Evolutionary conservation across 2,888 invertebrate species (phyloP).

Genomic region (Parapristionchus giblindavisi): DNA sequence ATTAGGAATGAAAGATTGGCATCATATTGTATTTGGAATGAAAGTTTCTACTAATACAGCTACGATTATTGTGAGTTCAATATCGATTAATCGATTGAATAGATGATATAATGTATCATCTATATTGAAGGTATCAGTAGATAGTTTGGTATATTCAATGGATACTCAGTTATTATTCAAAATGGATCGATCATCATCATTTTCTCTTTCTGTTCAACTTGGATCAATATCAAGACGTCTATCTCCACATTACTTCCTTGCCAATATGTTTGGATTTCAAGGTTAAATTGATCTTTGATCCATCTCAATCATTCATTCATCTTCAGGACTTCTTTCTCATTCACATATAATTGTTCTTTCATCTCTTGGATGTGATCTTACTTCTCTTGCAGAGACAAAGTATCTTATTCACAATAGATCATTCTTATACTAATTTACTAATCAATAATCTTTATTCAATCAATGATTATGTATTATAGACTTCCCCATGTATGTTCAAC

Average conservation of each 20-base stretch:
- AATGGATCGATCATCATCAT: conserved; percentile 27
- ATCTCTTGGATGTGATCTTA: conserved; percentile 49
- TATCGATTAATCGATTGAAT: no score
- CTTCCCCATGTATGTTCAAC: conserved; percentile 24
- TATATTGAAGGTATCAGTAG: conserved; percentile 18
- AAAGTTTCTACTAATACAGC: conserved; percentile 3
- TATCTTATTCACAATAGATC: neutral
- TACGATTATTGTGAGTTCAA: neutral
- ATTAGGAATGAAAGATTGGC: conserved; percentile 13
- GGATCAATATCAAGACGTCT: conserved; percentile 38
- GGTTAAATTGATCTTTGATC: conserved; percentile 35
- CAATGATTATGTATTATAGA: neutral
- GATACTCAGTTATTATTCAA: conserved; percentile 40
- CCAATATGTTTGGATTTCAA: conserved; percentile 45
- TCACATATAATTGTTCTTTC: conserved; percentile 46
- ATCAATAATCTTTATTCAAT: conserved; percentile 4
- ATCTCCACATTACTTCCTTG: conserved; percentile 39
- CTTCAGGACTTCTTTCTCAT: conserved; percentile 48
- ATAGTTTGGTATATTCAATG: conserved; percentile 1
- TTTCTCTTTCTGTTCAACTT: conserved; percentile 40
- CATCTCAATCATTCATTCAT: neutral
- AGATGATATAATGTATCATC: neutral
- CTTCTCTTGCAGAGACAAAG: conserved; percentile 50
- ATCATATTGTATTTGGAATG: conserved; percentile 35
- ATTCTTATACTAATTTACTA: no score